Base-by-base conservation (phyloP, 2,888 invertebrate species). In the Nineta flava region DNA sequence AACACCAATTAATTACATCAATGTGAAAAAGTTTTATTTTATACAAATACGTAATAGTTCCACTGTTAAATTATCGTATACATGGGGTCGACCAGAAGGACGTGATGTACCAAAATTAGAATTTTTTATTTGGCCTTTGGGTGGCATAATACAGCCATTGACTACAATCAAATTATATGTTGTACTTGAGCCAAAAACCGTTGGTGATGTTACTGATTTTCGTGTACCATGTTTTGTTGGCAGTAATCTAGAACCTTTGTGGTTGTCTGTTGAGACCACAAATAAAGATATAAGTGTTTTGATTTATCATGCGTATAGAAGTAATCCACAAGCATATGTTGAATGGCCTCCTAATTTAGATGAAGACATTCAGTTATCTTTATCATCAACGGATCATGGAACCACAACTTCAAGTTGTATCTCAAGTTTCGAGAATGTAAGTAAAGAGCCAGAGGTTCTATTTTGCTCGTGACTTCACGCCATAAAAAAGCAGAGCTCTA, bases 141-240 rank as follows among this genome's bases (percentile, higher is more conserved):
- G 9, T 15, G 21, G 16, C 10, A 41, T 13, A 34, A 15, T 42
- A 17, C 16, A 16, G 6, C 21, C 44, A 5, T 9, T 21, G 9
- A 10, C 15, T 5, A 5, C 12, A 10, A 7, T 17, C 5, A 17
- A 13, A 26, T n/a, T 19, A 12, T 17, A 58, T 34, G 55, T 68
- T 1, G 57, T 51, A 13, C 52, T 67, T 15, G 56, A 55, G 1
- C 64, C 67, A 1, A 34, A 58, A 9, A 57, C 61, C 32, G 54
- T 57, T 48, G 70, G 71, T n/a, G 53, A 61, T 10, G 57, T 68
- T 15, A 61, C 64, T 17, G 56, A 65, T 26, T 54, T 67, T 26
- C 61, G 58, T 45, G 50, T 69, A 4, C 66, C 67, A 2, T 69
- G 69, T 51, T 63, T 63, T 51, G 54, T 66, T n/a, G 62, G 64